Evolutionary conservation across 2,797 vertebrate species (phyloP), one percentile per base, ranked within the genome.

Genomic region (Liparis tanakae): DNA sequence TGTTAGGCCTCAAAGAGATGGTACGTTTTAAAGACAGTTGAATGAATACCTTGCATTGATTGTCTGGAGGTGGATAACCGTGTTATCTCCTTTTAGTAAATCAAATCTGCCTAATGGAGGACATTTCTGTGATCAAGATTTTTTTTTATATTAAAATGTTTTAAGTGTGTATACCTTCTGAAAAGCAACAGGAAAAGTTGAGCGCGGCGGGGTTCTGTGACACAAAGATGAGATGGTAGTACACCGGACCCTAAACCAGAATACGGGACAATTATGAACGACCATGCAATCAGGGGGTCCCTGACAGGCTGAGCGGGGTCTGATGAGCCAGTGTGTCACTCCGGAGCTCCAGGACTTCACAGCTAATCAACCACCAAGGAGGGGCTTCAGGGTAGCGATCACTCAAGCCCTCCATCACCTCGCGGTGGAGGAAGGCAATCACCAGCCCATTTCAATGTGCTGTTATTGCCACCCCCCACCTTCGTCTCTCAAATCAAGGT

Each of bases 311-410:
- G 90, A 82, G 83, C 79, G 13, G 61, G 70, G 80, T 85, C 88
- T 93, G 91, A 92, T 91, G 91, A 93, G 91, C 87, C 78, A 81
- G 74, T 71, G 77, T 88, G 92, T 93, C 93, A 91, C 85, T 83
- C 82, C 33, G 37, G 63, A 85, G 85, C 87, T 88, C 80, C 76
- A 72, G 90, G 88, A 85, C 87, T 91, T 85, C 60, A 48, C 80
- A 87, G 92, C 92, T 93, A 94, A 95, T 95, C 94, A 94, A 91
- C 87, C 89, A 86, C 88, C 84, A 83, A 90, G 87, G 91, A 93
- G 88, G 72, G 75, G 83, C 78, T 85, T 65, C 58, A 86, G 82
- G 82, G 85, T 81, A 54, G 53, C 57, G 85, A 88, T 89, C 91
- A 87, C 89, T 93, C 86, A 80, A 88, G 84, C 75, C 89, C 85